phyloP scores from a whole-genome alignment of 2,888 invertebrate genomes.

The Hofmannophila pseudospretella region DNA sequence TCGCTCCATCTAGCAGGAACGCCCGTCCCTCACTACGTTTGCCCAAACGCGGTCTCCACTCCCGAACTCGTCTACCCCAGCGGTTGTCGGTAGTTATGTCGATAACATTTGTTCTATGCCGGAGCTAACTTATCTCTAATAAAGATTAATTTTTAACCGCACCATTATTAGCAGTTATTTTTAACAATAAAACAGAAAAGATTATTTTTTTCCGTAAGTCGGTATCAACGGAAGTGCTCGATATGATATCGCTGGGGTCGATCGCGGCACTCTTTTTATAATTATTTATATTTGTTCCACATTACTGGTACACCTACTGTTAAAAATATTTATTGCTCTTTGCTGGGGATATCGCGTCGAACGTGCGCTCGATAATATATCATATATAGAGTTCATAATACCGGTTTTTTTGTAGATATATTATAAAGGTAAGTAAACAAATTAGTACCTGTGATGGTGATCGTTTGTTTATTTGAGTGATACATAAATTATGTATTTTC shows the following conservation, averaged over 20 bases:
- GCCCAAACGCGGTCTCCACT: no score
- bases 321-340: slow-evolving; percentile 23
- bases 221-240: slow-evolving; percentile 11
- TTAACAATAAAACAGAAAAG: background rate
- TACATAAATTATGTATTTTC: no score
- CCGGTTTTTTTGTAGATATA: background rate
- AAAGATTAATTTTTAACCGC: background rate
- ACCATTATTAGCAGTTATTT: background rate
- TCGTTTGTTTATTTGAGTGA: no score
- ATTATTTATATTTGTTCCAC: slow-evolving; percentile 11
- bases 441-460: no score
- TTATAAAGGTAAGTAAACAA: no score
- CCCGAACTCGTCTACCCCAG: no score
- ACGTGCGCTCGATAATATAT: background rate
- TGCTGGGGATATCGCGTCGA: slow-evolving; percentile 16
- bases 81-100: no score
- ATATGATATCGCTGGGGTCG: slow-evolving; percentile 8
- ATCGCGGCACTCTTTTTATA: slow-evolving; percentile 8
- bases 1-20: no score
- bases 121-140: background rate
- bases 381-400: background rate
- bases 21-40: no score
- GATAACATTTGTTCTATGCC: no score
- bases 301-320: slow-evolving; percentile 20
- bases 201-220: slow-evolving; percentile 1